Percentiles rank a stretch among this genome's conserved stretches.
Conservation (phyloP, 2,888 invertebrate genomes). For the Saturnia japonica region DNA sequence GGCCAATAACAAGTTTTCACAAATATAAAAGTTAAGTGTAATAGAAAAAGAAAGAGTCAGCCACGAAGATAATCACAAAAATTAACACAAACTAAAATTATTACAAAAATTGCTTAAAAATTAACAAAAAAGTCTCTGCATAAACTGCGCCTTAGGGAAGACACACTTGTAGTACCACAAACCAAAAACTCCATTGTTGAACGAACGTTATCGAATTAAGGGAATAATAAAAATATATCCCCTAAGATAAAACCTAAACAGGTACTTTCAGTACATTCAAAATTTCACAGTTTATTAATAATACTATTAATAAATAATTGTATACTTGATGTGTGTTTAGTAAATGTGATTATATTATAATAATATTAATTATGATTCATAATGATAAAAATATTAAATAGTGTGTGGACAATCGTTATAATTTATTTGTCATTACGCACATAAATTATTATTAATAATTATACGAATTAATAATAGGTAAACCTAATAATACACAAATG, state of each 20-base stretch:
- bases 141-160: too few species aligned
- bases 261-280: neutral
- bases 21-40: too few species aligned
- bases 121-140: too few species aligned
- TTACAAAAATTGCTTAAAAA: too few species aligned
- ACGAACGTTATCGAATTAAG: too few species aligned
- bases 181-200: too few species aligned
- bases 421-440: constrained; percentile 75
- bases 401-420: constrained; percentile 42
- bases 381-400: constrained; percentile 33
- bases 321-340: constrained; percentile 48
- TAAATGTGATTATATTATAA: constrained; percentile 39
- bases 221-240: neutral
- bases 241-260: neutral
- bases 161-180: too few species aligned
- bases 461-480: constrained; percentile 71
- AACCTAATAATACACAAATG: constrained; percentile 56
- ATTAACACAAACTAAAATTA: too few species aligned
- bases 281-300: neutral
- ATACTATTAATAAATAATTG: neutral
- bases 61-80: too few species aligned
- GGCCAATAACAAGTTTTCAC: too few species aligned
- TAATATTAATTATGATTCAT: constrained; percentile 27
- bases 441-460: constrained; percentile 49
- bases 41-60: too few species aligned